Conservation (phyloP, 2,113 vertebrate genomes). For the Regulus satrapa region DNA sequence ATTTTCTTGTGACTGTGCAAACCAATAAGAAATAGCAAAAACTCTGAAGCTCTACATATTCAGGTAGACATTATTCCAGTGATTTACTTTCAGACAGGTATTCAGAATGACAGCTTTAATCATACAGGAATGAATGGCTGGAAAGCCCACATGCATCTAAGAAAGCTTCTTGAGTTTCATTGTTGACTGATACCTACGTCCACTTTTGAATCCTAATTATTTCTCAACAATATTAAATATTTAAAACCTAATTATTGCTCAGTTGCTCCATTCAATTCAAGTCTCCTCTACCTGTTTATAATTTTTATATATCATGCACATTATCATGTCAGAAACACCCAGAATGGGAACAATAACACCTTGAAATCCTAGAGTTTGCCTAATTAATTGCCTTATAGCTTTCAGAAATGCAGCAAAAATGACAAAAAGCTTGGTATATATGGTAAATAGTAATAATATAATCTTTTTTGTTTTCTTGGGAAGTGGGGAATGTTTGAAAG, state of each 20-base stretch:
- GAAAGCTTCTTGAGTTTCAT: background rate
- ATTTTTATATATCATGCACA: background rate
- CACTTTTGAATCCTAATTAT: conserved; percentile 34
- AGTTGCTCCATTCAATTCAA: conserved; percentile 10
- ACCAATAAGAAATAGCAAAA: background rate
- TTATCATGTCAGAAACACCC: conserved; percentile 10
- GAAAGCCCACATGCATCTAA: background rate
- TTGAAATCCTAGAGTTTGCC: conserved; percentile 22
- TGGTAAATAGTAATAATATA: conserved; percentile 25
- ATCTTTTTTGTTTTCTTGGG: background rate
- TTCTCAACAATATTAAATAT: conserved; percentile 50
- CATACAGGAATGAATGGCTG: background rate
- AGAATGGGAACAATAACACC: background rate
- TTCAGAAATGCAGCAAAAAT: conserved; percentile 8
- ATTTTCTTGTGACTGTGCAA: background rate
- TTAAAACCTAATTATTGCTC: conserved; percentile 46
- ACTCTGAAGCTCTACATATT: background rate
- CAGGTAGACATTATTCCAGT: background rate
- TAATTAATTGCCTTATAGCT: conserved; percentile 58
- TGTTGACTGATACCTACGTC: background rate
- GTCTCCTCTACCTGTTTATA: background rate
- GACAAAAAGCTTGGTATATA: background rate
- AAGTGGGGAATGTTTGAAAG: background rate
- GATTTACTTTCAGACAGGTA: background rate
- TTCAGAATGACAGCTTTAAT: conserved; percentile 28